Evolutionary conservation across 2,113 vertebrate genomes (phyloP).

Genomic region (Pleuronectes platessa): DNA sequence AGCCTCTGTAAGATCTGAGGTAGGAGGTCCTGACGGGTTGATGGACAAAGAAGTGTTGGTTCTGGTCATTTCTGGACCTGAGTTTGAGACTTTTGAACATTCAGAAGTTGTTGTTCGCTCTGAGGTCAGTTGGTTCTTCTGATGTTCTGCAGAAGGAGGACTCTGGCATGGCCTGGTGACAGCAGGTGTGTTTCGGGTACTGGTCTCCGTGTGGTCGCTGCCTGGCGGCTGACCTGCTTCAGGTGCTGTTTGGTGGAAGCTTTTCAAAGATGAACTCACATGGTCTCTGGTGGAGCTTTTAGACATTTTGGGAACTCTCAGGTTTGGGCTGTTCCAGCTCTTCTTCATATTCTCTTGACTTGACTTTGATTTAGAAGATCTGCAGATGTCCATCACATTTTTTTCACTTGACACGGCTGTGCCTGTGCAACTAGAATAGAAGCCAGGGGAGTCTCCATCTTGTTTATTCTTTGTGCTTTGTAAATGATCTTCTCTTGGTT

Average conservation of each 20-base stretch:
- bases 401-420: no score
- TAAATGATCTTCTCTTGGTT: not conserved
- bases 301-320: not conserved
- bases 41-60: not conserved
- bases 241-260: not conserved
- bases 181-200: not conserved
- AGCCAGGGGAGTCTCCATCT: no score
- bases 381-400: not conserved
- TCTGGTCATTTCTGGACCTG: not conserved
- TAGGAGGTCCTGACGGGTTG: not conserved
- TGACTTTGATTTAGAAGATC: constrained; percentile 5
- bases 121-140: not conserved
- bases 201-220: not conserved
- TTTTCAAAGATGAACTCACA: not conserved
- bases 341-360: not conserved
- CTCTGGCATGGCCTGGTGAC: constrained; percentile 10
- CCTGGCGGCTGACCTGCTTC: not conserved
- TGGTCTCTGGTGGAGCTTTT: not conserved
- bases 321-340: constrained; percentile 5
- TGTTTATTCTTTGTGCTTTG: no score
- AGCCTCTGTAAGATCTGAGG: not conserved
- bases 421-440: no score
- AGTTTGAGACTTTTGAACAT: constrained; percentile 1
- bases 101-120: not conserved
- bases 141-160: not conserved